These are phyloP conservation scores for Cuniculus paca DNA, from an alignment of 2,797 vertebrate species.

Conservation along the genomic window DNA sequence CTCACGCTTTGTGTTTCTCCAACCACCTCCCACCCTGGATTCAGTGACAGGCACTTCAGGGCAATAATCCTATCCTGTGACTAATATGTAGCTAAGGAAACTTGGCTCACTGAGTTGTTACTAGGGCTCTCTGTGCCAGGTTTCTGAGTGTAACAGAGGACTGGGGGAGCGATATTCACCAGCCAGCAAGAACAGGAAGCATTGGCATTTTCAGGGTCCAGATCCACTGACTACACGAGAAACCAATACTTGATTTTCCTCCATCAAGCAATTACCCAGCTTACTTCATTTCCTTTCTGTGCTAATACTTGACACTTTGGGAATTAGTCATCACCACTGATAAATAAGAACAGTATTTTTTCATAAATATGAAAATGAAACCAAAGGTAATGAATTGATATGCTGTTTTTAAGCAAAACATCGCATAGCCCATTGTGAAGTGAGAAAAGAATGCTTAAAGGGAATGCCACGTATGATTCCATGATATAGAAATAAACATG, in stretches of 20 bases:
- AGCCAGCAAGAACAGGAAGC: neutral
- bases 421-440: neutral
- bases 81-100: constrained; percentile 14
- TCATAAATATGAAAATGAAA: neutral
- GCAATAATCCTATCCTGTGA: neutral
- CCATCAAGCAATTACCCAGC: neutral
- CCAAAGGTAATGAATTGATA: neutral
- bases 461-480: neutral
- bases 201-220: neutral
- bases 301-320: neutral
- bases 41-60: neutral
- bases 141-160: neutral
- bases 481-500: neutral
- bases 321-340: neutral
- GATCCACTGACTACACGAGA: neutral
- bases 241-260: neutral
- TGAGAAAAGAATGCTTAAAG: neutral
- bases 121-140: neutral
- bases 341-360: neutral
- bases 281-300: neutral
- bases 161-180: neutral
- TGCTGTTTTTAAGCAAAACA: constrained; percentile 5
- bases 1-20: neutral
- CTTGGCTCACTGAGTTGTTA: neutral
- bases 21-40: neutral